phyloP scores from a whole-genome alignment of 2,797 vertebrate species.

The Pitangus sulphuratus region DNA sequence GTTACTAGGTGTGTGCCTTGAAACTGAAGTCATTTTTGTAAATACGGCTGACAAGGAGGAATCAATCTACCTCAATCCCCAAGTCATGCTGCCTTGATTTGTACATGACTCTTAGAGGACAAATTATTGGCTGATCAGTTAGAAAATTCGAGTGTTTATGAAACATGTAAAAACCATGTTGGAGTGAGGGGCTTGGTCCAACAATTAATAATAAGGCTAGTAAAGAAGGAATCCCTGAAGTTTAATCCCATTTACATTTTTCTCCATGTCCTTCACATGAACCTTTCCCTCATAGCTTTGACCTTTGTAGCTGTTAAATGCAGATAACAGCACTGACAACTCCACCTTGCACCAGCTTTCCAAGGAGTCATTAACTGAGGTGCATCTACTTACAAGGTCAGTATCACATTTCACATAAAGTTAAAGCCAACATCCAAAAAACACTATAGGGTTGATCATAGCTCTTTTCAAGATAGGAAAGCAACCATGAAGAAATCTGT shows the following conservation, averaged over 20 bases:
- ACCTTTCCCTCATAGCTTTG: background rate
- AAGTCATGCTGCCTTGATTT: background rate
- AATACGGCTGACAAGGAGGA: constrained; percentile 36
- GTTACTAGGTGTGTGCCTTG: constrained; percentile 47
- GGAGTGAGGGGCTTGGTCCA: background rate
- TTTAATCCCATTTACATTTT: background rate
- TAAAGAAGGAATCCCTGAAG: background rate
- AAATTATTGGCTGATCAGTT: constrained; percentile 7
- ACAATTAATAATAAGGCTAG: background rate
- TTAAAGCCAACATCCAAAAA: background rate
- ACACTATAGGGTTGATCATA: background rate
- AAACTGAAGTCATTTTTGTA: constrained; percentile 48
- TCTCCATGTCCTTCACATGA: background rate
- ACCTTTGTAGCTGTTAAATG: background rate
- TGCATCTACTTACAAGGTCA: background rate
- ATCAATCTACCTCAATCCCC: constrained; percentile 11
- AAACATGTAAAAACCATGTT: background rate
- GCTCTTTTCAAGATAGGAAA: background rate
- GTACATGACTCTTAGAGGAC: background rate
- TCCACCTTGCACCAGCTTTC: background rate
- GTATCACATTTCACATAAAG: background rate
- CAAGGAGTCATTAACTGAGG: background rate
- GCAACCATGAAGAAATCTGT: background rate
- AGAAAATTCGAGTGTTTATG: background rate
- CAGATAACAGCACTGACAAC: background rate